Percentiles rank a stretch among this genome's conserved stretches.
Conservation (phyloP, 2,113 vertebrate genomes). For the Leucoraja erinaceus region DNA sequence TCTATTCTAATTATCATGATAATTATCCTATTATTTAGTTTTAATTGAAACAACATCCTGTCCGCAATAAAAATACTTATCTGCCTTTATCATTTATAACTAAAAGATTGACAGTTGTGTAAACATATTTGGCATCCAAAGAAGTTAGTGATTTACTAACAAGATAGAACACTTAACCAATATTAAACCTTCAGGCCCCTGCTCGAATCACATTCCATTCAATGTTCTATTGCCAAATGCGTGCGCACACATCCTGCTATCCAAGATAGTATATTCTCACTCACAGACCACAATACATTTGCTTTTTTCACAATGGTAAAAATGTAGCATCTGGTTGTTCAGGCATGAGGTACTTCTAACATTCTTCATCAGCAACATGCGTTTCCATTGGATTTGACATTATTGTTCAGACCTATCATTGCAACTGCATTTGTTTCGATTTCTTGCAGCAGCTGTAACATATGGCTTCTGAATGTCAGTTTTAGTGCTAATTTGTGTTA, state of each 20-base stretch:
- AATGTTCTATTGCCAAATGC: no score
- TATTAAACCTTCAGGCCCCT: no score
- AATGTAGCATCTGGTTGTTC: neutral
- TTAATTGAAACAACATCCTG: neutral
- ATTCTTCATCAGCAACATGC: neutral
- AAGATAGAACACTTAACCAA: no score
- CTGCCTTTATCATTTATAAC: neutral
- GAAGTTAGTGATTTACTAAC: no score
- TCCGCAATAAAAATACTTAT: neutral
- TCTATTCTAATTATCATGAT: neutral
- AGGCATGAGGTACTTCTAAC: neutral
- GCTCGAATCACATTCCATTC: no score
- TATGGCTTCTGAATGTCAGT: constrained; percentile 10
- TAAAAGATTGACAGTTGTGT: neutral
- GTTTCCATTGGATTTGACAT: neutral
- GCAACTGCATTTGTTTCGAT: neutral
- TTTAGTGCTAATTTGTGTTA: constrained; percentile 16
- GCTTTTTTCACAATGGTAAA: neutral
- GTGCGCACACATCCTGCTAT: no score
- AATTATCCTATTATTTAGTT: neutral
- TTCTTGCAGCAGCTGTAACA: neutral
- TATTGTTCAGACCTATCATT: neutral
- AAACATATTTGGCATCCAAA: neutral
- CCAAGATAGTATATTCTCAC: neutral
- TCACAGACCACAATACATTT: no score